A percentile compares a stretch with the other conserved stretches of the same genome.
phyloP scores from a whole-genome alignment of 2,797 vertebrate species.

The Valencia hispanica region DNA sequence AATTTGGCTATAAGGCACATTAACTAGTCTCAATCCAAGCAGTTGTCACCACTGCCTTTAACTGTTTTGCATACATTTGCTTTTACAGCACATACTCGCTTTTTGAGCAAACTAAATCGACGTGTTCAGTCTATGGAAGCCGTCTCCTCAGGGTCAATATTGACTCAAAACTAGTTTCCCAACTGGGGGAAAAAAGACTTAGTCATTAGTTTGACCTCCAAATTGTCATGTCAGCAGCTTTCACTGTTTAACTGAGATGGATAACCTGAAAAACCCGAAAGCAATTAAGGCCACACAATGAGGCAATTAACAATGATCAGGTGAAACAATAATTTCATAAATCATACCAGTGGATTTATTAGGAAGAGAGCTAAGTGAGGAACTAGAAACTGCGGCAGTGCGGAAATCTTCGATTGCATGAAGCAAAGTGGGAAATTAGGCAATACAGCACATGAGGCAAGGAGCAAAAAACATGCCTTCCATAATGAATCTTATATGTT shows the following conservation, averaged over 20 bases:
- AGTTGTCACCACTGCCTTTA: background rate
- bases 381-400: slow-evolving; percentile 44
- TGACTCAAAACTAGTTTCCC: slow-evolving; percentile 5
- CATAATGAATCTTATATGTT: background rate
- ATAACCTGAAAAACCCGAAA: slow-evolving; percentile 9
- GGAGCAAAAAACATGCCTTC: slow-evolving; percentile 18
- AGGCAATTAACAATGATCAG: background rate
- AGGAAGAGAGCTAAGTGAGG: slow-evolving; percentile 7
- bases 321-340: slow-evolving; percentile 5
- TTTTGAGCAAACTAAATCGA: background rate
- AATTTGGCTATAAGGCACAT: background rate
- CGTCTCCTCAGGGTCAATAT: background rate
- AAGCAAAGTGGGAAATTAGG: slow-evolving; percentile 61
- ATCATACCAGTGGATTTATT: background rate
- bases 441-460: slow-evolving; percentile 3
- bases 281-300: slow-evolving; percentile 18
- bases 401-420: slow-evolving; percentile 34
- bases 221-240: slow-evolving; percentile 4
- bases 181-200: background rate
- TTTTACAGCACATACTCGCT: slow-evolving; percentile 1
- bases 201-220: slow-evolving; percentile 13
- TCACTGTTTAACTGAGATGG: slow-evolving; percentile 23
- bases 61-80: slow-evolving; percentile 16
- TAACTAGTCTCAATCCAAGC: background rate
- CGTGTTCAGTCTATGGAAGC: background rate